Base-by-base conservation (phyloP, 2,888 invertebrate genomes). In the Polietes domitor region DNA sequence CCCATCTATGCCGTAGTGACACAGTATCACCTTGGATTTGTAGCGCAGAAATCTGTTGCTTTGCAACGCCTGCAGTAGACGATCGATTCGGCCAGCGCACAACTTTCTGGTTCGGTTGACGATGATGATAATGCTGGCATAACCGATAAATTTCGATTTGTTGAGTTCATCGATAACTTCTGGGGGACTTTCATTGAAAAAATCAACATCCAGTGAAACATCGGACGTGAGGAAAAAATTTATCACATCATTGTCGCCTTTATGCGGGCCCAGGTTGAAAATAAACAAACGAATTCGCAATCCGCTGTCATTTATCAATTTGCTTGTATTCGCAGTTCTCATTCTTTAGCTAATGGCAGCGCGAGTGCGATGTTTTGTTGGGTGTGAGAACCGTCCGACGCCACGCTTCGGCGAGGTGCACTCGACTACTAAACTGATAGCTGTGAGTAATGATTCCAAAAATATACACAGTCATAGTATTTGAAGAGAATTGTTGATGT, bases 1-100 rank as follows among this genome's bases (percentile, higher is more conserved):
- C n/a, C n/a, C n/a, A n/a, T n/a, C n/a, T n/a, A n/a, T n/a, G n/a
- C n/a, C n/a, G n/a, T n/a, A n/a, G n/a, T 50, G 7, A 17, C 47
- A 79, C 43, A 32, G 7, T 32, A 32, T 32, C 5, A 61, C 2
- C 28, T 61, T 61, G 3, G 61, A 61, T 61, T 61, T 61, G 28
- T 28, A n/a, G 4, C 28, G 61, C 2, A 61, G 12, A 26, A 5
- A 28, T 12, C 12, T 1, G 28, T 61, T 61, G 5, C 28, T 26
- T 28, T 7, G 7, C 61, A 61, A 28, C 10, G 61, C 61, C n/a
- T 24, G 9, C 1, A 63, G 28, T n/a, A n/a, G n/a, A n/a, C n/a
- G n/a, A n/a, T n/a, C 10, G 28, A 28, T 28, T 10, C 15, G 2
- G 10, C 17, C 12, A 15, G 12, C 28, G 10, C 15, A n/a, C 24